These are phyloP conservation scores for Lamellibrachia columna DNA, from an alignment of 2,888 invertebrate species.

Conservation along the genomic window DNA sequence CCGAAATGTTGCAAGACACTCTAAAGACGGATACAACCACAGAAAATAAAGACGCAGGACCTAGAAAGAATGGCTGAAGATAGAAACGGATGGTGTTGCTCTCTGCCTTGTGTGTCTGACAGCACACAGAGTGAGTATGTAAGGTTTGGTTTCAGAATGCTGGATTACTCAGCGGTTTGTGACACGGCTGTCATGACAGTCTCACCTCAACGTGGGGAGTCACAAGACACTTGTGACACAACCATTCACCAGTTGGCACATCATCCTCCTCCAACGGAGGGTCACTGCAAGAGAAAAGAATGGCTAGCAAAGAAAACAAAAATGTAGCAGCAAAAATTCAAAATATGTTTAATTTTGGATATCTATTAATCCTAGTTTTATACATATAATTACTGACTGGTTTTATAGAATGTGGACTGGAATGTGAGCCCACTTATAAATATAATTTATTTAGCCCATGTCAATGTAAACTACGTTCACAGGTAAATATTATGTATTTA, in stretches of 20 bases:
- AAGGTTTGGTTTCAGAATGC: too few species aligned
- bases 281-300: constrained; percentile 73
- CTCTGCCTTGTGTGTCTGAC: too few species aligned
- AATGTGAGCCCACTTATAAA: too few species aligned
- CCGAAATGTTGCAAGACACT: too few species aligned
- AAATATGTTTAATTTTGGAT: neutral
- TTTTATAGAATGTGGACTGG: neutral
- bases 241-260: constrained; percentile 90
- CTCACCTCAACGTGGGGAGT: constrained; percentile 38
- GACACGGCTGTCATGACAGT: too few species aligned
- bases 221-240: constrained; percentile 81
- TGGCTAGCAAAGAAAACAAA: neutral
- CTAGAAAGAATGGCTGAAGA: too few species aligned
- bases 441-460: neutral
- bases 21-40: too few species aligned
- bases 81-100: too few species aligned
- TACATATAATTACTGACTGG: neutral
- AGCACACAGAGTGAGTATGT: too few species aligned
- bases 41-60: too few species aligned
- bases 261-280: constrained; percentile 90
- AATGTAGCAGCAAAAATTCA: neutral
- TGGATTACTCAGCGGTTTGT: too few species aligned
- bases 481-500: neutral
- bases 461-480: neutral
- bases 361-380: neutral